phyloP scores from a whole-genome alignment of 2,797 vertebrate species.

The Remorina albescens region DNA sequence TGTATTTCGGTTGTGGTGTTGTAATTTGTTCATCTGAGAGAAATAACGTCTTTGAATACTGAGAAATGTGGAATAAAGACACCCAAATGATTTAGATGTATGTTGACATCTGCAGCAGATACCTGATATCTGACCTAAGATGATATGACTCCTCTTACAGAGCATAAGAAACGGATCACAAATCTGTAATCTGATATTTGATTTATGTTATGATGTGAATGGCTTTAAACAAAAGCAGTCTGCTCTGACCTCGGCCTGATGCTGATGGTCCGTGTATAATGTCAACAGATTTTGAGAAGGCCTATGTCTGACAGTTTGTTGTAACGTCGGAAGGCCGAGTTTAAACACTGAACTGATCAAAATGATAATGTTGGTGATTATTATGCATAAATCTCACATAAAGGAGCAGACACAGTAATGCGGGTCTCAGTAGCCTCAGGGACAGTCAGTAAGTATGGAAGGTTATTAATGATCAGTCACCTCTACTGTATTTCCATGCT shows the following conservation, averaged over 20 bases:
- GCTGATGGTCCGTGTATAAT: neutral
- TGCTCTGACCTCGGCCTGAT: conserved; percentile 16
- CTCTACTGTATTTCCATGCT: neutral
- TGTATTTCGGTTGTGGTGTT: neutral
- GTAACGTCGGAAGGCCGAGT: too few relatives aligned
- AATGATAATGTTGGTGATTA: neutral
- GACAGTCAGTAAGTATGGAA: too few relatives aligned
- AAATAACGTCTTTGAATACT: neutral
- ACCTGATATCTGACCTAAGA: neutral
- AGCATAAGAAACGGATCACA: neutral
- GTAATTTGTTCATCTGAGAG: neutral
- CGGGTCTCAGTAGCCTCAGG: neutral
- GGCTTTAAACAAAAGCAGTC: neutral
- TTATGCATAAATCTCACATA: too few relatives aligned
- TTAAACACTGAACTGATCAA: neutral
- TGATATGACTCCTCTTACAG: neutral
- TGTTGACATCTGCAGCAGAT: neutral
- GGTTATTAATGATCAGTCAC: neutral
- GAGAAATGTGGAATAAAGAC: neutral
- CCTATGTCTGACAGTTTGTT: neutral
- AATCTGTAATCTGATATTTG: neutral
- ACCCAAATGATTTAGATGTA: too few relatives aligned
- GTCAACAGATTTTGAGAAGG: neutral
- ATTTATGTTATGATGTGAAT: neutral
- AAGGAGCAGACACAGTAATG: neutral